Base-by-base conservation (phyloP, 2,113 vertebrate species). In the Acrocephalus arundinaceus region DNA sequence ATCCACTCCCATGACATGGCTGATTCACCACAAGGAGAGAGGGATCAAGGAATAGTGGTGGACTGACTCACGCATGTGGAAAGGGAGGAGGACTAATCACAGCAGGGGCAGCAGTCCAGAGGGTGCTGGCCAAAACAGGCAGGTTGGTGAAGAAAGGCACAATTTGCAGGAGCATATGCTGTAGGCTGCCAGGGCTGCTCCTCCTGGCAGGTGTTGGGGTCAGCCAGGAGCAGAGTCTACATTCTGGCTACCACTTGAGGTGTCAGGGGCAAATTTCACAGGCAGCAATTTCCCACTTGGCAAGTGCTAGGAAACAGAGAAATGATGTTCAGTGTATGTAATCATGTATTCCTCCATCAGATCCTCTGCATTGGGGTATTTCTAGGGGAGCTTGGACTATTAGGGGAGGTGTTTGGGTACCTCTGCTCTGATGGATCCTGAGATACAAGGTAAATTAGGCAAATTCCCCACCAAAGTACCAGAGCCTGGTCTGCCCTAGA, bases 61-160 rank as follows among this genome's bases (percentile, higher is more conserved):
- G 41, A 83, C 7, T 6, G 1, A 51, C 6, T 14, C 61, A 35
- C 2, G 0, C 0, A 0, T 18, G 2, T 30, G 33, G 15, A 66
- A 61, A 61, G 33, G 30, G 7, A 37, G 11, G 12, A 55, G 17
- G 13, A 41, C 22, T 61, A 41, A 67, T 16, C 1, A 2, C 21
- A 57, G 13, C 2, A 1, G 41, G 10, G 23, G 24, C 72, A 25
- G 24, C n/a, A 58, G 46, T 28, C 30, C 46, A 52, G 35, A 52
- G 27, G 2, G 1, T 52, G 19, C 52, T 54, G 10, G n/a, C 11
- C 24, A 37, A 67, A 88, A 45, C 0, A 4, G 37, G 9, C 11
- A 62, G 12, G 12, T 9, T 75, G 70, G 46, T 35, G 24, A 61
- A 67, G 14, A 21, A 66, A 4, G 10, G 23, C 7, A 85, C 0